Conservation (phyloP, 2,797 vertebrate species). For the Darevskia nairensis region DNA sequence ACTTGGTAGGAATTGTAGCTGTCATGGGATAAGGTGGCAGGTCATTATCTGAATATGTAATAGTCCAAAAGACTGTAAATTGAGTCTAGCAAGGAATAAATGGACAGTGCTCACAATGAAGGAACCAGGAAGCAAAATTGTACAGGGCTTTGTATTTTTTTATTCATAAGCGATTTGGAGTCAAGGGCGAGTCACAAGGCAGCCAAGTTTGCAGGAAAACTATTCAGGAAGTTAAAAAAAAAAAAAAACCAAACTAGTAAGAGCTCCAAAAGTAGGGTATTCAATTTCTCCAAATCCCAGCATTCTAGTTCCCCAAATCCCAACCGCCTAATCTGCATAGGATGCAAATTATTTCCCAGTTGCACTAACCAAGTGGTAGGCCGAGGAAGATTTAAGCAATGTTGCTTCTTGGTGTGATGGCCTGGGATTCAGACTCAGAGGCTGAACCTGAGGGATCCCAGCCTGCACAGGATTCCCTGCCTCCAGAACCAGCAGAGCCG, state of each 20-base stretch:
- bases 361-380: background rate
- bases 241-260: background rate
- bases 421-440: no score
- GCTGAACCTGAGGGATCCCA: no score
- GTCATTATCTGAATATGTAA: background rate
- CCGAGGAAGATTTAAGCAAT: background rate
- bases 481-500: no score
- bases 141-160: background rate
- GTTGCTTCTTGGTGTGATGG: no score
- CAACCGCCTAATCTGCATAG: background rate
- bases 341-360: background rate
- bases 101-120: background rate
- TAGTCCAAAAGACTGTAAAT: background rate
- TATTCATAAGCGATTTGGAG: background rate
- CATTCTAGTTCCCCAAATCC: background rate
- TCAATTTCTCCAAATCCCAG: background rate
- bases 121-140: background rate
- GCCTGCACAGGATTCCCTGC: no score
- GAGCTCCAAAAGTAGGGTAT: background rate
- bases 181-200: background rate
- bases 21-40: background rate
- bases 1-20: background rate
- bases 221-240: background rate
- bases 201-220: background rate
- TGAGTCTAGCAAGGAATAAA: background rate